Percentiles rank a stretch among this genome's conserved stretches.
Evolutionary conservation across 1,140 invertebrate genomes (phyloP).

Genomic region (Pseudomyrmex cubaensis): DNA sequence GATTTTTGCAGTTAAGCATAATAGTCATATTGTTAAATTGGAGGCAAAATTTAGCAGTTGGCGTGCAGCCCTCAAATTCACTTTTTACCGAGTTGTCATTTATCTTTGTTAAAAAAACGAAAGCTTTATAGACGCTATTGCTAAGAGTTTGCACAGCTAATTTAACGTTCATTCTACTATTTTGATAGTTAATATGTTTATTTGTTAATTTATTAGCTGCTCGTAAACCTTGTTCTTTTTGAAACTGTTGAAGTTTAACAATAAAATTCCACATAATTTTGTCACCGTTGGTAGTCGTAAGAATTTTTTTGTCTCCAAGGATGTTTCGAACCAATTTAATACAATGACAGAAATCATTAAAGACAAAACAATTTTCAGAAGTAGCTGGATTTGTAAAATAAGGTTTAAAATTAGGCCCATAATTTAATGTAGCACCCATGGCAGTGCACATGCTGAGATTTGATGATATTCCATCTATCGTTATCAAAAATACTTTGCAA

Average conservation of each 20-base stretch:
- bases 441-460: not conserved
- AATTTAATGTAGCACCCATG: not conserved
- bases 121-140: too few relatives aligned
- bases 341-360: not conserved
- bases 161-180: not conserved
- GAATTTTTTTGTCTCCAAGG: not conserved
- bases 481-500: not conserved
- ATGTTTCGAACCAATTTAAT: not conserved
- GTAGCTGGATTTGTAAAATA: constrained; percentile 4
- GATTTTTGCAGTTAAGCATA: not conserved
- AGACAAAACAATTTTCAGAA: not conserved
- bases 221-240: not conserved
- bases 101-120: too few relatives aligned
- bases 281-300: not conserved
- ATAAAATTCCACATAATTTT: not conserved
- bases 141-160: not conserved
- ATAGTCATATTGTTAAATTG: not conserved
- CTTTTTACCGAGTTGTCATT: too few relatives aligned
- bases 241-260: not conserved
- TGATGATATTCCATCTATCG: not conserved
- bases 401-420: not conserved
- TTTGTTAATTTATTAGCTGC: not conserved
- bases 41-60: too few relatives aligned
- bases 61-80: too few relatives aligned
- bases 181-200: not conserved